Evolutionary conservation across 2,113 vertebrate species (phyloP).

Genomic region (Salvelinus namaycush): DNA sequence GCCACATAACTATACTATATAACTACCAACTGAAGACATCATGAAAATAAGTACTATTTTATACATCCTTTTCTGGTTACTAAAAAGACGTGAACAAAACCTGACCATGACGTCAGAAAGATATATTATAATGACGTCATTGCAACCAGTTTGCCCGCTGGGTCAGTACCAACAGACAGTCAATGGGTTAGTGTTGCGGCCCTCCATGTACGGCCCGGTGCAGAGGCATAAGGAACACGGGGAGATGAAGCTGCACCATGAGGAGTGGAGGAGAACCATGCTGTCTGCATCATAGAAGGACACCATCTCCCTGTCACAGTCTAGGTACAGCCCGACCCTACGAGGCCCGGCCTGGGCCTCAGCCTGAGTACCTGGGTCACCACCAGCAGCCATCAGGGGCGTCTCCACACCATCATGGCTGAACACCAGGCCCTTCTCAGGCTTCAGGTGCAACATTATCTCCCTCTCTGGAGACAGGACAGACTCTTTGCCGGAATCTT

Average conservation of each 20-base stretch:
- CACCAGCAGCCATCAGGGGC: background rate
- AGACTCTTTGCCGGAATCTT: no score
- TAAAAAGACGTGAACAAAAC: no score
- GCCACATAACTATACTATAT: no score
- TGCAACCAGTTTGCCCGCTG: no score
- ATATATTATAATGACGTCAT: no score
- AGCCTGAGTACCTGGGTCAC: background rate
- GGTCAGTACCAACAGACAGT: no score
- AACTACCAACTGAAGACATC: no score
- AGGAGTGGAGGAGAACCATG: conserved; percentile 18
- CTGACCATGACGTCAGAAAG: no score
- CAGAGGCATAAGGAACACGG: background rate
- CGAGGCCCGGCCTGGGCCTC: background rate
- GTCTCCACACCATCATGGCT: background rate
- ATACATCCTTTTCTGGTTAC: no score
- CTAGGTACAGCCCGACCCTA: conserved; percentile 25
- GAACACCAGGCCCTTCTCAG: conserved; percentile 8
- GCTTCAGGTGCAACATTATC: conserved; percentile 2
- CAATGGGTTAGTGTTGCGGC: background rate
- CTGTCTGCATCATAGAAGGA: conserved; percentile 27
- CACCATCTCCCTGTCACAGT: conserved; percentile 6
- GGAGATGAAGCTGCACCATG: background rate
- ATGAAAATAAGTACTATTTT: no score
- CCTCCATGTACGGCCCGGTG: conserved; percentile 13
- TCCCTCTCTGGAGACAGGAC: background rate